These are phyloP conservation scores for Drosophila sulfurigaster DNA, from an alignment of 1,140 invertebrate species.

Conservation along the genomic window DNA sequence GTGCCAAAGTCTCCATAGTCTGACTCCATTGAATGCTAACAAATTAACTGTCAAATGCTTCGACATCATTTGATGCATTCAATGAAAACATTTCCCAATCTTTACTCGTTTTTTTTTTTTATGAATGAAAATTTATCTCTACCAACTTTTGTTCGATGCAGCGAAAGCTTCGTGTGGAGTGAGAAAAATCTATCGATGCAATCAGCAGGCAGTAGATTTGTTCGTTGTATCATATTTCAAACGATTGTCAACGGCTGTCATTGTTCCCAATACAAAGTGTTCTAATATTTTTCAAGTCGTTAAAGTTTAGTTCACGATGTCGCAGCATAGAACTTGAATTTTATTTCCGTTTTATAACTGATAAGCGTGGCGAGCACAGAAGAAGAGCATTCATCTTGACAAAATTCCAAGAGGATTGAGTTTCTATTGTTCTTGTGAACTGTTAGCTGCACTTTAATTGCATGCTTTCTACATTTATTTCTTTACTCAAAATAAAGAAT, in stretches of 20 bases:
- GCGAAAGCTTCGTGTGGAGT: slow-evolving; percentile 38
- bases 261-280: slow-evolving; percentile 51
- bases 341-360: slow-evolving; percentile 36
- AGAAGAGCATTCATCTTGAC: slow-evolving; percentile 4
- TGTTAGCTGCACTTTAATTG: neutral
- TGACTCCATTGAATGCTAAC: slow-evolving; percentile 62
- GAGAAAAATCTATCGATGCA: slow-evolving; percentile 8
- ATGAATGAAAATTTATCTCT: slow-evolving; percentile 51
- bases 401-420: slow-evolving; percentile 5
- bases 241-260: slow-evolving; percentile 69
- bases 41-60: slow-evolving; percentile 79
- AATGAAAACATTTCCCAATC: slow-evolving; percentile 68
- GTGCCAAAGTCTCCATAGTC: slow-evolving; percentile 46
- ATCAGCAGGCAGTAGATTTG: slow-evolving; percentile 42
- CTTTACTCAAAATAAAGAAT: too few species aligned
- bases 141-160: slow-evolving; percentile 17
- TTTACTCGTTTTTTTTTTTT: slow-evolving; percentile 16
- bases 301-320: slow-evolving; percentile 32
- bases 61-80: slow-evolving; percentile 64
- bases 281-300: slow-evolving; percentile 53
- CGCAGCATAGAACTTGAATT: slow-evolving; percentile 25
- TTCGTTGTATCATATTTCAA: slow-evolving; percentile 68
- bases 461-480: neutral
- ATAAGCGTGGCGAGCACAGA: slow-evolving; percentile 3
- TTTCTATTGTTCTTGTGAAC: slow-evolving; percentile 9